These are phyloP conservation scores for Aulostomus chinensis DNA, from an alignment of 2,797 vertebrate species.

Conservation along the genomic window DNA sequence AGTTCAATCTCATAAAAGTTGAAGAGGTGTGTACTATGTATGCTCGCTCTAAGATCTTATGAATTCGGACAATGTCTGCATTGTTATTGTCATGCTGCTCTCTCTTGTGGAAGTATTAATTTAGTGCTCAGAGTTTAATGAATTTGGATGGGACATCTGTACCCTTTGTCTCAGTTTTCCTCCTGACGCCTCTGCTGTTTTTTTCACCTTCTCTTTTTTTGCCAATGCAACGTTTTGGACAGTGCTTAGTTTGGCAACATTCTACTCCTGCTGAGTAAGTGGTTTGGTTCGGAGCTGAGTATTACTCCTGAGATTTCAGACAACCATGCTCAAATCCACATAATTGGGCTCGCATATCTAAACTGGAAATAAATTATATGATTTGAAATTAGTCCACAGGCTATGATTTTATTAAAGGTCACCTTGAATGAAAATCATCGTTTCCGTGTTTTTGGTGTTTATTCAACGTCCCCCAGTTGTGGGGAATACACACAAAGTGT, in stretches of 20 bases:
- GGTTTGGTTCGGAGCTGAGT: conserved; percentile 58
- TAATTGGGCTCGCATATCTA: conserved; percentile 39
- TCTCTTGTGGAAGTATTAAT: conserved; percentile 34
- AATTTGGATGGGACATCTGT: conserved; percentile 51
- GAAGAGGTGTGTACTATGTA: conserved; percentile 20
- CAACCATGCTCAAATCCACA: conserved; percentile 53
- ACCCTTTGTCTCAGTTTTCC: conserved; percentile 51
- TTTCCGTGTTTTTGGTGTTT: too few relatives aligned
- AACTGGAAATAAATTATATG: conserved; percentile 44
- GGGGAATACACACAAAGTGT: too few relatives aligned
- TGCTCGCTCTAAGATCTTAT: conserved; percentile 34
- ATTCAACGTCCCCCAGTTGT: too few relatives aligned
- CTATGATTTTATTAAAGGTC: conserved; percentile 37
- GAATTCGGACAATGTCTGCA: conserved; percentile 39
- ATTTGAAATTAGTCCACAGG: conserved; percentile 28
- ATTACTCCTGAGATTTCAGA: conserved; percentile 59
- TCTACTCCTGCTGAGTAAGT: conserved; percentile 68
- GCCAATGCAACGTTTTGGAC: conserved; percentile 73
- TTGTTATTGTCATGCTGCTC: conserved; percentile 36
- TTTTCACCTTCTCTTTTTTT: conserved; percentile 55
- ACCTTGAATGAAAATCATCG: too few relatives aligned
- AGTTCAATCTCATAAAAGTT: conserved; percentile 21
- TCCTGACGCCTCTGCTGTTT: conserved; percentile 46
- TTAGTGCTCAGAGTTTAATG: conserved; percentile 40
- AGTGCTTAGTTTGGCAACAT: conserved; percentile 71